A percentile compares a stretch with the other conserved stretches of the same genome.
phyloP scores from a whole-genome alignment of 2,797 vertebrate species.

The Antennarius maculatus region DNA sequence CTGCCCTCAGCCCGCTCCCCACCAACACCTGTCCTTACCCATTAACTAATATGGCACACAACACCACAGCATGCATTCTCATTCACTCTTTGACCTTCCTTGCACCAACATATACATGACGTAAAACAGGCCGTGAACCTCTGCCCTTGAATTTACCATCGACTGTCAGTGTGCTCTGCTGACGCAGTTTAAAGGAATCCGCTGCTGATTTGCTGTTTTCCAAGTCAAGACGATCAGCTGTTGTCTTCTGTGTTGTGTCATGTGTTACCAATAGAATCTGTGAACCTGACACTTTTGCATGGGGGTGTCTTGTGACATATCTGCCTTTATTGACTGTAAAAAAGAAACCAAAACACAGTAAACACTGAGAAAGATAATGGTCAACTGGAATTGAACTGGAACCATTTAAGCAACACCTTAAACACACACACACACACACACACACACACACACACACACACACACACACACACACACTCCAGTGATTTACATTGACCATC shows the following conservation, averaged over 20 bases:
- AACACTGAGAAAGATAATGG: background rate
- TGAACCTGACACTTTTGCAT: background rate
- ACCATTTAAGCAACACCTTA: too few relatives aligned
- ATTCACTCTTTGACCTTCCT: constrained; percentile 48
- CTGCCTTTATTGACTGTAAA: background rate
- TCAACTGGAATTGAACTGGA: background rate
- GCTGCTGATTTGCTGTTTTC: background rate
- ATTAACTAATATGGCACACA: constrained; percentile 33
- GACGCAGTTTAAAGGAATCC: constrained; percentile 1
- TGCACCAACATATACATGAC: constrained; percentile 29
- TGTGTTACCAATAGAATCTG: background rate
- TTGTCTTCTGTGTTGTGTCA: background rate
- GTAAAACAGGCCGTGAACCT: constrained; percentile 17
- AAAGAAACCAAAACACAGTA: background rate
- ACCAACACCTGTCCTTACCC: constrained; percentile 51
- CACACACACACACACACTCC: too few relatives aligned
- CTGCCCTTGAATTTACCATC: constrained; percentile 19
- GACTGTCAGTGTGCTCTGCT: constrained; percentile 1
- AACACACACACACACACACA: too few relatives aligned
- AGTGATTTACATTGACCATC: too few relatives aligned
- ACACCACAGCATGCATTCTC: constrained; percentile 26
- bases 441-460: too few relatives aligned
- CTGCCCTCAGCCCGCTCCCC: constrained; percentile 34
- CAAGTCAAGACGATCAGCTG: constrained; percentile 3
- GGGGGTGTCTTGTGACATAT: background rate